Conservation (phyloP, 2,888 invertebrate species). For the Idaea aversata region DNA sequence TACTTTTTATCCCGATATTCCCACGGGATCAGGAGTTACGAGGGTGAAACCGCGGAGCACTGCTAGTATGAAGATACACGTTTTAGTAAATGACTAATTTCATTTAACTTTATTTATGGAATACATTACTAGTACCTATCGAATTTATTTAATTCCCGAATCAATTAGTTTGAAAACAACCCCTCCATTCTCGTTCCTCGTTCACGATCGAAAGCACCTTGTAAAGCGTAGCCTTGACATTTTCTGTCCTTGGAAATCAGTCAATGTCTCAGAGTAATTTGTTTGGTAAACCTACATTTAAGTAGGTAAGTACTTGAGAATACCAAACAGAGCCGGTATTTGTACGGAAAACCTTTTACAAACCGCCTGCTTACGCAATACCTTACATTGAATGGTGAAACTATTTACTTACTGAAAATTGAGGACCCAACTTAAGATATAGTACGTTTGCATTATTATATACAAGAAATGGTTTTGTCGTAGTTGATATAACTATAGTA, state of each 20-base stretch:
- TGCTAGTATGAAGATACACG: too few relatives aligned
- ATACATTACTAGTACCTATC: too few relatives aligned
- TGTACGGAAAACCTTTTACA: neutral
- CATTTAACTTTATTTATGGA: too few relatives aligned
- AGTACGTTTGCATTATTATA: neutral
- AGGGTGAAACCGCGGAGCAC: too few relatives aligned
- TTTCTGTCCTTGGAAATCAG: slow-evolving; percentile 1
- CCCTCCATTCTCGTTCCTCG: slow-evolving; percentile 18
- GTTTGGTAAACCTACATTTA: neutral
- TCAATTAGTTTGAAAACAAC: slow-evolving; percentile 8
- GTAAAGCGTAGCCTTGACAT: slow-evolving; percentile 1
- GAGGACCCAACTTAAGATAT: neutral
- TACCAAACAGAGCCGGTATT: neutral
- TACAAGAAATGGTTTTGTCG: too few relatives aligned
- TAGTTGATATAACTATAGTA: too few relatives aligned
- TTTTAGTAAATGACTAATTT: too few relatives aligned
- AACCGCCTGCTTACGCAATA: neutral
- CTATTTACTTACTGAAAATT: slow-evolving; percentile 11
- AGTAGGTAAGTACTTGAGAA: neutral
- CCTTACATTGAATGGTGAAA: slow-evolving; percentile 1
- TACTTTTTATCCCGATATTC: too few relatives aligned
- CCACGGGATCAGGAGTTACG: too few relatives aligned
- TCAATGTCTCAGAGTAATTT: neutral
- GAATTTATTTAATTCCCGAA: neutral
- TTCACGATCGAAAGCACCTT: slow-evolving; percentile 1